Percentiles rank a stretch among this genome's conserved stretches.
Conservation (phyloP, 2,113 vertebrate genomes). For the Erinaceus europaeus region DNA sequence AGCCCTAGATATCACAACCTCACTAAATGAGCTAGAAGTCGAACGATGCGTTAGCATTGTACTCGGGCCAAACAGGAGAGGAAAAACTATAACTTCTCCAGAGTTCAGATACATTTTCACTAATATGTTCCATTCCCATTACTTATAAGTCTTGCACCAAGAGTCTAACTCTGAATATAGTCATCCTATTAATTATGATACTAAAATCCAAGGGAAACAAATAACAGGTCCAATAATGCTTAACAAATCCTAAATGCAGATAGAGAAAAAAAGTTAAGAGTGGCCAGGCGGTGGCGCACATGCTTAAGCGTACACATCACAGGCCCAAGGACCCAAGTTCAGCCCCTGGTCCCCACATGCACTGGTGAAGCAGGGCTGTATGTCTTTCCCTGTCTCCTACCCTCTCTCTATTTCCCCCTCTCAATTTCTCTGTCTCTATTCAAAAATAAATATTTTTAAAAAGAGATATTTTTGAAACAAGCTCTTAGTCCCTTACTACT, state of each 20-base stretch:
- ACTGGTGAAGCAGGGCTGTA: too few species aligned
- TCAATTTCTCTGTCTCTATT: too few species aligned
- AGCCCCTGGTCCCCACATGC: too few species aligned
- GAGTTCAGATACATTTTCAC: background rate
- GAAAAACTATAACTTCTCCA: background rate
- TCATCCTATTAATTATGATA: background rate
- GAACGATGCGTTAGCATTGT: background rate
- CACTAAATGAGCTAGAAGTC: constrained; percentile 3
- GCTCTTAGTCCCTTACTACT: background rate
- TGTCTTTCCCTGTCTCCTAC: too few species aligned
- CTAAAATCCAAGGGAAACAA: background rate
- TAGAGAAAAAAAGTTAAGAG: background rate
- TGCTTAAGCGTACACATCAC: too few species aligned
- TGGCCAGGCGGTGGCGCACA: too few species aligned
- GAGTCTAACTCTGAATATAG: background rate
- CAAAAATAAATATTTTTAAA: too few species aligned
- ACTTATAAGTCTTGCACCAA: background rate
- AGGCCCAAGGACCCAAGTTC: too few species aligned
- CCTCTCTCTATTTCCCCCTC: too few species aligned
- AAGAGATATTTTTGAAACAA: background rate
- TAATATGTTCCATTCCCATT: background rate
- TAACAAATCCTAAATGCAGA: background rate
- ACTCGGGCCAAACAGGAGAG: background rate
- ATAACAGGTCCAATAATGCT: background rate
- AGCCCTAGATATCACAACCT: background rate